phyloP scores from a whole-genome alignment of 1,140 invertebrate species.

The Metopolophium dirhodum region DNA sequence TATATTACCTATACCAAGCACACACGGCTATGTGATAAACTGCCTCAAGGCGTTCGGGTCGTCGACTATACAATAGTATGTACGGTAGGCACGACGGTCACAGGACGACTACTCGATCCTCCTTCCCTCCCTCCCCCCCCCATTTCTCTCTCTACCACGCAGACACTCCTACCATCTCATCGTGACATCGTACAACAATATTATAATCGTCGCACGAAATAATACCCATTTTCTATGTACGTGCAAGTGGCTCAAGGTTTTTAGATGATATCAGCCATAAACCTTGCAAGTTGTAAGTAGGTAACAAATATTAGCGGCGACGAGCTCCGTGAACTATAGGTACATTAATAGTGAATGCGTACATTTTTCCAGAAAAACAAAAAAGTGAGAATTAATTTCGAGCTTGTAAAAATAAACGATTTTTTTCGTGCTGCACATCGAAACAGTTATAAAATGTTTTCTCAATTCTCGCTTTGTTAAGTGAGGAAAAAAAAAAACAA shows the following conservation, averaged over 20 bases:
- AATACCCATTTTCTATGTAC: not conserved
- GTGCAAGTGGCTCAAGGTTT: constrained; percentile 13
- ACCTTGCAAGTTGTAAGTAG: not conserved
- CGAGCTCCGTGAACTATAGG: too few relatives aligned
- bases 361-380: not conserved
- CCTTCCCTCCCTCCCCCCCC: too few relatives aligned
- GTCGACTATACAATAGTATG: not conserved
- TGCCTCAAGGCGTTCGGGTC: not conserved
- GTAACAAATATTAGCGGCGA: not conserved
- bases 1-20: not conserved
- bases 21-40: not conserved
- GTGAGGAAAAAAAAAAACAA: too few relatives aligned
- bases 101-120: not conserved
- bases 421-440: not conserved
- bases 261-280: not conserved
- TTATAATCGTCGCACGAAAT: not conserved
- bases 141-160: not conserved
- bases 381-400: not conserved
- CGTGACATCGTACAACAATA: not conserved
- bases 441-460: not conserved
- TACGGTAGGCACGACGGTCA: not conserved
- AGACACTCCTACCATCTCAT: not conserved
- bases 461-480: too few relatives aligned
- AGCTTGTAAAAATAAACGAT: not conserved
- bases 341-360: not conserved